Conservation (phyloP, 2,113 vertebrate genomes). For the Pomatostomus ruficeps region DNA sequence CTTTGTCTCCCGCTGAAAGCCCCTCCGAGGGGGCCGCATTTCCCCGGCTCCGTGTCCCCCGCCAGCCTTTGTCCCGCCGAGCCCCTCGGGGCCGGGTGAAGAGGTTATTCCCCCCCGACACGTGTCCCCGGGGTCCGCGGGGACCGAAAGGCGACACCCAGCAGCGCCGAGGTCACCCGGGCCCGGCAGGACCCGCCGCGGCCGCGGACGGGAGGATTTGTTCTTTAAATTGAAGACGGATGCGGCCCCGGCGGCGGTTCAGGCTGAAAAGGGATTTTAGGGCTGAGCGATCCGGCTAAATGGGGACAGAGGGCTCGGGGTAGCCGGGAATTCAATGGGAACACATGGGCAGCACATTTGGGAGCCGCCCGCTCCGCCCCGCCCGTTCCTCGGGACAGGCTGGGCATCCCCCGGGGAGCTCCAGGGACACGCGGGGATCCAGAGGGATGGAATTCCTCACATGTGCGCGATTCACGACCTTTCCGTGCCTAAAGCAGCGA, state of each 20-base stretch:
- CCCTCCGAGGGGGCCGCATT: no score
- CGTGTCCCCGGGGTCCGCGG: background rate
- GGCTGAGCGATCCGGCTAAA: background rate
- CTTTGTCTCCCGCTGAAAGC: conserved; percentile 29
- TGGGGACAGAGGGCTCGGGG: background rate
- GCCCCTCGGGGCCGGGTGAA: background rate
- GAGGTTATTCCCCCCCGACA: background rate
- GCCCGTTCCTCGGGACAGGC: background rate
- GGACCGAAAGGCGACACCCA: background rate
- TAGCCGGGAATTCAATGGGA: background rate
- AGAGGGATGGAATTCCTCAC: background rate
- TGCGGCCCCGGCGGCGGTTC: background rate
- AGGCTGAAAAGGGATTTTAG: background rate
- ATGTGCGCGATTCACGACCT: background rate
- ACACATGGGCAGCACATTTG: conserved; percentile 26
- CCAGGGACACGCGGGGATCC: fast-evolving
- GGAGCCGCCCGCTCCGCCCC: background rate
- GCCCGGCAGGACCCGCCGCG: background rate
- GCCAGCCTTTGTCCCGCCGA: background rate
- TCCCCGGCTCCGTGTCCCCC: no score
- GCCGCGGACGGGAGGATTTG: background rate
- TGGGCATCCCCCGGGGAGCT: fast-evolving
- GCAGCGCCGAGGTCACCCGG: background rate
- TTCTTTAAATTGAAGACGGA: background rate
- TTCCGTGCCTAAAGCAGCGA: background rate